phyloP scores from a whole-genome alignment of 2,797 vertebrate genomes.

The Phrynocephalus vlangalii region DNA sequence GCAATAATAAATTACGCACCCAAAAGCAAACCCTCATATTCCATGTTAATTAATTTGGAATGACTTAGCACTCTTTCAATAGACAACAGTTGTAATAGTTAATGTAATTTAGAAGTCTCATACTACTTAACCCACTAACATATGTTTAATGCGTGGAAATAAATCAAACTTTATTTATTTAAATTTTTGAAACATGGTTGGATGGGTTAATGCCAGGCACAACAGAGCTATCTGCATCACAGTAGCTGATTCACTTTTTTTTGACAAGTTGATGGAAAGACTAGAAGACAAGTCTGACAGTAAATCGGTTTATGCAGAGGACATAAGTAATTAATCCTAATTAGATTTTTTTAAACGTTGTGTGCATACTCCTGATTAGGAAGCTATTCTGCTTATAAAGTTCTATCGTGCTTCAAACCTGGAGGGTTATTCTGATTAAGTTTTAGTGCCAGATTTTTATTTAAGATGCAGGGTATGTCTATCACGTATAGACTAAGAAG shows the following conservation, averaged over 20 bases:
- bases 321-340: slow-evolving; percentile 13
- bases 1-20: too few species aligned
- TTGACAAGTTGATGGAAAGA: neutral
- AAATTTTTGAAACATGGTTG: neutral
- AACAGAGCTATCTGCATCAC: neutral
- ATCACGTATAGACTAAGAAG: neutral
- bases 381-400: neutral
- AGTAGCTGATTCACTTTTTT: neutral
- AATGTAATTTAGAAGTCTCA: neutral
- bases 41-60: neutral
- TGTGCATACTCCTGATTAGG: slow-evolving; percentile 6
- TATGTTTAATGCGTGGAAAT: neutral
- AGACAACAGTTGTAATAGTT: neutral
- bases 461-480: neutral
- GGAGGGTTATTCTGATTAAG: neutral
- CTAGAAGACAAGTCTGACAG: neutral
- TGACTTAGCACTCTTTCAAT: neutral
- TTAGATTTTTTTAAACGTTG: slow-evolving; percentile 11
- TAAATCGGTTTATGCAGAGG: slow-evolving; percentile 1
- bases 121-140: neutral
- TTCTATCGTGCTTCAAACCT: neutral
- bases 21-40: neutral
- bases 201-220: neutral
- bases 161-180: neutral
- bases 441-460: neutral